Evolutionary conservation across 2,113 vertebrate genomes (phyloP), one percentile per base, ranked within the genome.

Genomic region (Zapus hudsonius): DNA sequence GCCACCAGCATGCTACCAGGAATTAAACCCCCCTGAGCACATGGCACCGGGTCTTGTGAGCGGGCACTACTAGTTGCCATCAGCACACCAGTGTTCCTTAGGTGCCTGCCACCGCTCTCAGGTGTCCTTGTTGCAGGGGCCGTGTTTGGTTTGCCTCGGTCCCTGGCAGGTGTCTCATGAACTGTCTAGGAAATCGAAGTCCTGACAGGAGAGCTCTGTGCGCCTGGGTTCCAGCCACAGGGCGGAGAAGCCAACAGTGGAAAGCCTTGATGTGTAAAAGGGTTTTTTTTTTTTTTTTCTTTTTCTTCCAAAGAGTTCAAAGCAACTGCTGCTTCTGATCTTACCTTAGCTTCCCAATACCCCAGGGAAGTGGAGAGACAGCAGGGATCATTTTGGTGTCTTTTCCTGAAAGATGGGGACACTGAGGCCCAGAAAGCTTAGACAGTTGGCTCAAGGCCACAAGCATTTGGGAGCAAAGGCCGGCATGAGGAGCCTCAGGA

Each of bases 281-380:
- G 79, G 63, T 7, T 31, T 64, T 52, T 52, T 52, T 52, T 52
- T 12, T 52, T 27, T 72, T 85, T 85, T 12, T 93, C 95, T 93
- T 93, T 92, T 93, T 74, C 94, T 96, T 97, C 94, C 81, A 75
- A 93, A 92, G 84, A 96, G 94, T 96, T 97, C 95, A 96, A 97
- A 96, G 95, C 91, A 84, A 33, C 74, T 61, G 80, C 84, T 78
- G 55, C 25, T 73, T 97, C 94, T 96, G 95, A 96, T 97, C 95
- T 95, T 85, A 82, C 85, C 84, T 95, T 64, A 76, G 59, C 84
- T 84, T 93, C 87, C 72, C 29, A 31, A 72, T 75, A 89, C 94
- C 86, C 91, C 38, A 83, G 69, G 95, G 87, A 93, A 81, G 84
- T 59, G 82, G 75, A 82, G 84, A 95, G 81, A 90, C 13, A 36